Percentiles rank a stretch among this genome's conserved stretches.
Conservation (phyloP, 2,888 invertebrate genomes). For the Acronicta aceris region DNA sequence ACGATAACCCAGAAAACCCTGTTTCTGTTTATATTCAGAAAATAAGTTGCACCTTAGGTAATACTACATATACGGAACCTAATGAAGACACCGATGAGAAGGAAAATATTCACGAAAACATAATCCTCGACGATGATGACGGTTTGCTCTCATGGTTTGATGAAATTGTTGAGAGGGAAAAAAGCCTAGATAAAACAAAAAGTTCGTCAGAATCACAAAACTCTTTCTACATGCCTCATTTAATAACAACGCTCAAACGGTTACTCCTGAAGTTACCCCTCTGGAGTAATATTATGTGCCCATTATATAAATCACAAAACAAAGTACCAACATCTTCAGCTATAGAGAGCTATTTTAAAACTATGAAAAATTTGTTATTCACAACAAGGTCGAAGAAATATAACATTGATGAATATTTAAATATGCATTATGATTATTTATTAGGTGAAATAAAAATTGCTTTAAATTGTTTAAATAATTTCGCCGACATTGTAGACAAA, state of each 20-base stretch:
- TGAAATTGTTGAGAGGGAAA: slow-evolving; percentile 41
- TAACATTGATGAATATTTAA: slow-evolving; percentile 39
- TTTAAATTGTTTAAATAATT: slow-evolving; percentile 36
- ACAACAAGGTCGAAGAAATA: slow-evolving; percentile 37
- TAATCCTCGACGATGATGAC: slow-evolving; percentile 39
- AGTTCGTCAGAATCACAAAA: slow-evolving; percentile 35
- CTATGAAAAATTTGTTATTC: slow-evolving; percentile 40
- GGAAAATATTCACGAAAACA: slow-evolving; percentile 39
- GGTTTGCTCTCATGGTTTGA: slow-evolving; percentile 39
- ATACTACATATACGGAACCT: slow-evolving; percentile 36
- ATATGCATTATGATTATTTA: too few relatives aligned
- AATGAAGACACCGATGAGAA: slow-evolving; percentile 37
- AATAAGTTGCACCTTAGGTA: slow-evolving; percentile 39
- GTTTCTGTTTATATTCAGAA: slow-evolving; percentile 37
- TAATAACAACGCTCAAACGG: slow-evolving; percentile 40
- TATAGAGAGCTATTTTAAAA: slow-evolving; percentile 41
- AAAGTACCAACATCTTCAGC: slow-evolving; percentile 40
- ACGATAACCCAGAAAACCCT: slow-evolving; percentile 36
- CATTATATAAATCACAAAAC: slow-evolving; percentile 37
- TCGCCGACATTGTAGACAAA: slow-evolving; percentile 33
- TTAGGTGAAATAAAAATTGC: slow-evolving; percentile 39
- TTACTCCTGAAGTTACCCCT: slow-evolving; percentile 42
- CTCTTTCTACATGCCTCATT: slow-evolving; percentile 39
- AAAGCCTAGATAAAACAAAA: slow-evolving; percentile 36
- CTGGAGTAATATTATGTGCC: slow-evolving; percentile 43